A percentile compares a stretch with the other conserved stretches of the same genome.
These are phyloP conservation scores for Gadus chalcogrammus DNA, from an alignment of 2,113 vertebrate species.

Conservation along the genomic window DNA sequence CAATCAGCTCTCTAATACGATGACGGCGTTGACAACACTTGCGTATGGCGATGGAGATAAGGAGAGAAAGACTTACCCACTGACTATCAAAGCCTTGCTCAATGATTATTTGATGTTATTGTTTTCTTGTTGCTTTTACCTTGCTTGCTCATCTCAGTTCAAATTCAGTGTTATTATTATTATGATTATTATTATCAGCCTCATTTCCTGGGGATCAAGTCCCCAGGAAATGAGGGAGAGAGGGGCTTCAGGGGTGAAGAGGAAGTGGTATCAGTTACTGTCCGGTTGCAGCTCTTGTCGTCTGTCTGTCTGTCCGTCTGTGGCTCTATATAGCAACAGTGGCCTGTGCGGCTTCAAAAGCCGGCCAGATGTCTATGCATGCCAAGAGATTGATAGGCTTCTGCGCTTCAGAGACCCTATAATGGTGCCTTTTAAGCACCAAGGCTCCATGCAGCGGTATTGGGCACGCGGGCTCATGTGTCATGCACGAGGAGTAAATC, in stretches of 20 bases:
- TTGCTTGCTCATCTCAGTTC: too few relatives aligned
- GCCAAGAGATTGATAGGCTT: conserved; percentile 13
- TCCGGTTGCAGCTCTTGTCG: conserved; percentile 35
- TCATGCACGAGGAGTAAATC: too few relatives aligned
- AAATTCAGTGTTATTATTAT: too few relatives aligned
- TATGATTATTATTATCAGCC: not conserved
- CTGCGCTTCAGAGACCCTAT: conserved; percentile 30
- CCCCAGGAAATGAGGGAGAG: not conserved
- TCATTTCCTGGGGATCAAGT: conserved; percentile 39
- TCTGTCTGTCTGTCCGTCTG: conserved; percentile 51
- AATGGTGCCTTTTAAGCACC: conserved; percentile 18
- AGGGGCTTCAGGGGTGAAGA: conserved; percentile 35
- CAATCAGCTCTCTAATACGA: too few relatives aligned
- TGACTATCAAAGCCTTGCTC: too few relatives aligned
- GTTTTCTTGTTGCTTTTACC: too few relatives aligned
- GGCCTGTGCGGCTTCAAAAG: conserved; percentile 35
- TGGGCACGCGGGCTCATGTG: too few relatives aligned
- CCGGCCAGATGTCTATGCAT: conserved; percentile 7
- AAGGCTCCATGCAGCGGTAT: not conserved
- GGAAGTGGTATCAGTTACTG: conserved; percentile 65
- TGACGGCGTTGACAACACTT: too few relatives aligned
- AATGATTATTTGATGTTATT: too few relatives aligned
- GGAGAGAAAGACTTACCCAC: too few relatives aligned
- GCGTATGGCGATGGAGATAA: too few relatives aligned
- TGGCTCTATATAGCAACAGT: conserved; percentile 52